Evolutionary conservation across 2,113 vertebrate species (phyloP), one percentile per base, ranked within the genome.

Genomic region (Calypte anna): DNA sequence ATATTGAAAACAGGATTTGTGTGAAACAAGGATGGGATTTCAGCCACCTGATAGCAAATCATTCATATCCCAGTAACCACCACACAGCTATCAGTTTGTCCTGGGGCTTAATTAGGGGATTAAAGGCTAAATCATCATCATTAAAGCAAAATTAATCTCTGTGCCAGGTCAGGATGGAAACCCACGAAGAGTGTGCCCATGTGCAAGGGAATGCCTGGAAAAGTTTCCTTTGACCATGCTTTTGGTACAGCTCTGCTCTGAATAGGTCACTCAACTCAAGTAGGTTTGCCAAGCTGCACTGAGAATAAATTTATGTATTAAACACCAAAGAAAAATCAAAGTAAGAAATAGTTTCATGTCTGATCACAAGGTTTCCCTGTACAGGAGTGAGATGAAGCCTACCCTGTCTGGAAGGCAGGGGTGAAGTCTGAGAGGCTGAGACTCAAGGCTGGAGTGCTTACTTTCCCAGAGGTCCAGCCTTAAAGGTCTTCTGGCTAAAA

Each of bases 71-170:
- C 80, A 72, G 38, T 69, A 78, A 88, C 76, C 78, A 61, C 78
- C 72, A 86, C 88, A 61, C 61, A 88, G 58, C 82, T 88, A 86
- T 90, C 68, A 81, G 68, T 80, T 93, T 95, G 85, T 96, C 72
- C 68, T 74, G 80, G 61, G 59, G 80, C 90, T 95, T 90, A 88
- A 57, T 64, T 64, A 91, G 44, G 27, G 78, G 72, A 94, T 93
- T 93, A 96, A 91, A 94, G 73, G 64, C 79, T 94, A 90, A 94
- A 78, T 93, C 64, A 91, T 88, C 88, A 93, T 68, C 79, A 40
- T 40, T 40, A 93, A 94, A 90, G 82, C 82, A 90, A 86, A 92
- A 92, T 74, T 86, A 94, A 94, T 93, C 91, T 90, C 90, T 40
- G 14, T 59, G 57, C 82, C 79, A 90, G 75, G 57, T 90, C 82